These are phyloP conservation scores for Lamprotornis superbus DNA, from an alignment of 2,113 vertebrate species.

Conservation along the genomic window DNA sequence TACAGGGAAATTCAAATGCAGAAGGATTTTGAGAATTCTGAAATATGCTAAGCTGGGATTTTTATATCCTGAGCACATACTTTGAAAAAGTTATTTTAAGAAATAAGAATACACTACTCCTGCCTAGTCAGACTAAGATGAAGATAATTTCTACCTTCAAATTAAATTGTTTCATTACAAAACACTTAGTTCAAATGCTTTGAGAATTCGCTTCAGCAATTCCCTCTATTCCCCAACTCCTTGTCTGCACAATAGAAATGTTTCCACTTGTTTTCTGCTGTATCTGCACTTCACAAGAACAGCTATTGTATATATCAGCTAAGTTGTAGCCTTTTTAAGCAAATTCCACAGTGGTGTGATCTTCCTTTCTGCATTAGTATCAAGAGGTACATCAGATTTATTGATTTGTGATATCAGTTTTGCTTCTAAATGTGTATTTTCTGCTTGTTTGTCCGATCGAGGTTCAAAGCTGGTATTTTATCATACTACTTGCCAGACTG, in stretches of 20 bases:
- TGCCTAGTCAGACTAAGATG: neutral
- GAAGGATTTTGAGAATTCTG: neutral
- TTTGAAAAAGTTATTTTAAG: neutral
- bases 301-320: neutral
- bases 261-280: neutral
- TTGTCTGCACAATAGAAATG: neutral
- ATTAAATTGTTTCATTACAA: neutral
- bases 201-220: neutral
- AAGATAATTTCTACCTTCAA: neutral
- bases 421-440: neutral
- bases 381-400: neutral
- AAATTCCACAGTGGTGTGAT: neutral
- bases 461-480: neutral
- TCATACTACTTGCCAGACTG: neutral
- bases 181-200: neutral
- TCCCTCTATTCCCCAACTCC: neutral
- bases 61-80: neutral
- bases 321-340: neutral
- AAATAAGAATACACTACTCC: neutral
- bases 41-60: neutral
- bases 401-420: neutral
- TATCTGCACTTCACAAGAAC: neutral
- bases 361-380: neutral
- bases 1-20: neutral
- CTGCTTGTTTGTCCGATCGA: neutral